A percentile compares a stretch with the other conserved stretches of the same genome.
phyloP scores from a whole-genome alignment of 1,140 invertebrate genomes.

The Bombus balteatus region DNA sequence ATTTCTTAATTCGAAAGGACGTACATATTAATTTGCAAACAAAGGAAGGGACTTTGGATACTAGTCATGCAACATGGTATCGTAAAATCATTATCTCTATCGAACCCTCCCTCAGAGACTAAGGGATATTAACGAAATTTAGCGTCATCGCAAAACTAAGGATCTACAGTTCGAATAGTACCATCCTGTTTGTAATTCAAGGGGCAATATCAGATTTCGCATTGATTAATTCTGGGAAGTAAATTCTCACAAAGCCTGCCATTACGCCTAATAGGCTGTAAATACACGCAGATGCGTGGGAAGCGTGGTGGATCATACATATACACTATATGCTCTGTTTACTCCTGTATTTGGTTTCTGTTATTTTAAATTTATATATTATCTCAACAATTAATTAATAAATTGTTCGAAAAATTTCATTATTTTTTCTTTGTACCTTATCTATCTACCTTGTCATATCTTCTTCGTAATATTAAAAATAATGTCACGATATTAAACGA shows the following conservation, averaged over 20 bases:
- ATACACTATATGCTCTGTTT: slow-evolving; percentile 32
- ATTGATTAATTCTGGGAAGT: slow-evolving; percentile 54
- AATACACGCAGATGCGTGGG: slow-evolving; percentile 58
- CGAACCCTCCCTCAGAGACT: background rate
- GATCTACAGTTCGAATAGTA: background rate
- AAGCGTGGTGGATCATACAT: slow-evolving; percentile 53
- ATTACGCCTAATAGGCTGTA: slow-evolving; percentile 60
- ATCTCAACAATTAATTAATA: too few species aligned
- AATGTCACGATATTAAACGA: too few species aligned
- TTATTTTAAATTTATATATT: too few species aligned
- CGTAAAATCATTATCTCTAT: background rate
- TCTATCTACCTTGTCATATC: too few species aligned
- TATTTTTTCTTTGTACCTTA: too few species aligned
- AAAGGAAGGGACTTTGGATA: too few species aligned
- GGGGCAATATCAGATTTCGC: slow-evolving; percentile 39
- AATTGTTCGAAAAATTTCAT: too few species aligned
- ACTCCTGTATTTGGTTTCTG: slow-evolving; percentile 36
- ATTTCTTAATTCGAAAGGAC: too few species aligned
- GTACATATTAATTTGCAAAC: too few species aligned
- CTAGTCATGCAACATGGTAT: too few species aligned
- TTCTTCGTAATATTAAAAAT: too few species aligned
- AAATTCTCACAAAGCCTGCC: slow-evolving; percentile 56
- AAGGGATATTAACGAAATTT: background rate
- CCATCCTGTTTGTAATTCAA: slow-evolving; percentile 22
- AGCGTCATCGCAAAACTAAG: background rate